Percentiles rank a stretch among this genome's conserved stretches.
Conservation (phyloP, 2,797 vertebrate genomes). For the Hoplostethus mediterraneus region DNA sequence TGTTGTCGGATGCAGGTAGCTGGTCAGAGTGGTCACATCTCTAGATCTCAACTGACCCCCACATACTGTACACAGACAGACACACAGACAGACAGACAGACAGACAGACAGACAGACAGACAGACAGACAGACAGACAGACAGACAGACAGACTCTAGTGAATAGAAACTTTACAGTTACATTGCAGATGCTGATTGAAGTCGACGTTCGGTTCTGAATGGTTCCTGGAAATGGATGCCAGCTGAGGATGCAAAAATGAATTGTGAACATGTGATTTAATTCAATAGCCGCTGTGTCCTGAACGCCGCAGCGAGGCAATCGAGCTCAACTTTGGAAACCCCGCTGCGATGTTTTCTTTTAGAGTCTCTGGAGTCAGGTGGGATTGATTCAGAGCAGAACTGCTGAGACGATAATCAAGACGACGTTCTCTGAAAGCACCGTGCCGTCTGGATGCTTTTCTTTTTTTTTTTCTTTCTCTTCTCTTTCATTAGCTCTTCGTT, state of each 20-base stretch:
- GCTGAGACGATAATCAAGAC: slow-evolving; percentile 23
- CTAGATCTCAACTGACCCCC: not conserved
- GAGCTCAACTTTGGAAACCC: slow-evolving; percentile 33
- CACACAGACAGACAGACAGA: not conserved
- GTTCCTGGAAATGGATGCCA: slow-evolving; percentile 29
- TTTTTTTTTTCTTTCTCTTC: too few relatives aligned
- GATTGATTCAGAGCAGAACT: slow-evolving; percentile 45
- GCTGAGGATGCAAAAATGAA: slow-evolving; percentile 24
- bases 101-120: not conserved
- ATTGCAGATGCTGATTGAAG: slow-evolving; percentile 43
- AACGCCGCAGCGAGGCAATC: slow-evolving; percentile 16
- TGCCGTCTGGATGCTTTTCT: slow-evolving; percentile 32
- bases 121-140: slow-evolving; percentile 1
- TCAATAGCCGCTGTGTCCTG: slow-evolving; percentile 29
- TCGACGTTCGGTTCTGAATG: slow-evolving; percentile 37
- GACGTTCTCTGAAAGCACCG: slow-evolving; percentile 35
- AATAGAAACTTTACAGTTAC: slow-evolving; percentile 24
- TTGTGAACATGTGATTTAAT: slow-evolving; percentile 40
- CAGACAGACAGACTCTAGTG: not conserved
- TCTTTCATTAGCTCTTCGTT: slow-evolving; percentile 50
- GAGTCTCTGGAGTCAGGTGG: slow-evolving; percentile 42
- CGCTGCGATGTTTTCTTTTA: slow-evolving; percentile 38
- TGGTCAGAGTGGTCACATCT: not conserved
- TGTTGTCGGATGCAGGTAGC: not conserved
- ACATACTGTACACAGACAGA: not conserved